phyloP scores from a whole-genome alignment of 92 coral and sea anemone species.

The Anthopleura xanthogrammica region DNA sequence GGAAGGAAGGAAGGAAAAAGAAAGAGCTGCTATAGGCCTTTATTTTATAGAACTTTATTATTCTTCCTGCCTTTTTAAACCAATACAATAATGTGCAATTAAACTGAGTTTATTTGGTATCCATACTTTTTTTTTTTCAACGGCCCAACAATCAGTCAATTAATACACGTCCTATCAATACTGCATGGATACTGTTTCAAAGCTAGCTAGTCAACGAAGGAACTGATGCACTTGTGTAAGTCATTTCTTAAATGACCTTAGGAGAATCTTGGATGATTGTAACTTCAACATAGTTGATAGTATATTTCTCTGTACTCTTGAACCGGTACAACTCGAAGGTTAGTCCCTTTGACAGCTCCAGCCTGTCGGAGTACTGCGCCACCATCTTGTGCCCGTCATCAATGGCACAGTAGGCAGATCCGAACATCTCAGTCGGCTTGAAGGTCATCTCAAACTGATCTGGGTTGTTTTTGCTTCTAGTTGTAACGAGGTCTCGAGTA shows the following conservation, averaged over 20 bases:
- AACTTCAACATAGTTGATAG: slow-evolving; percentile 56
- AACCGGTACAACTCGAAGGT: slow-evolving; percentile 59
- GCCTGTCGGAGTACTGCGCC: slow-evolving; percentile 26
- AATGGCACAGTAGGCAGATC: slow-evolving; percentile 65
- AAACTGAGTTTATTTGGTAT: too few species aligned
- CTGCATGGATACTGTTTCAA: too few species aligned
- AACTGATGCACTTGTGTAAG: too few species aligned
- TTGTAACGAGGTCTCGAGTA: background rate
- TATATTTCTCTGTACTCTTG: slow-evolving; percentile 41
- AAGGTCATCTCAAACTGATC: slow-evolving; percentile 64
- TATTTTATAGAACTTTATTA: too few species aligned
- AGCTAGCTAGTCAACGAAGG: too few species aligned
- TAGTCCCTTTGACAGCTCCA: slow-evolving; percentile 45
- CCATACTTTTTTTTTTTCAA: too few species aligned
- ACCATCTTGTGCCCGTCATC: slow-evolving; percentile 67
- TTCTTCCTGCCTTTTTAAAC: too few species aligned
- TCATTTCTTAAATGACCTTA: background rate
- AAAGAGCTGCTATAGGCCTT: too few species aligned
- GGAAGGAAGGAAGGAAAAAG: too few species aligned
- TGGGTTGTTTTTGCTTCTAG: slow-evolving; percentile 40
- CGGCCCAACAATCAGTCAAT: too few species aligned
- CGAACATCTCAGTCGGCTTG: slow-evolving; percentile 44
- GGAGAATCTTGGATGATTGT: slow-evolving; percentile 42
- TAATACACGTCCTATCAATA: too few species aligned
- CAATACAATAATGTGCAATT: too few species aligned